Evolutionary conservation across 2,113 vertebrate species (phyloP).

Genomic region (Sinocyclocheilus rhinocerous): DNA sequence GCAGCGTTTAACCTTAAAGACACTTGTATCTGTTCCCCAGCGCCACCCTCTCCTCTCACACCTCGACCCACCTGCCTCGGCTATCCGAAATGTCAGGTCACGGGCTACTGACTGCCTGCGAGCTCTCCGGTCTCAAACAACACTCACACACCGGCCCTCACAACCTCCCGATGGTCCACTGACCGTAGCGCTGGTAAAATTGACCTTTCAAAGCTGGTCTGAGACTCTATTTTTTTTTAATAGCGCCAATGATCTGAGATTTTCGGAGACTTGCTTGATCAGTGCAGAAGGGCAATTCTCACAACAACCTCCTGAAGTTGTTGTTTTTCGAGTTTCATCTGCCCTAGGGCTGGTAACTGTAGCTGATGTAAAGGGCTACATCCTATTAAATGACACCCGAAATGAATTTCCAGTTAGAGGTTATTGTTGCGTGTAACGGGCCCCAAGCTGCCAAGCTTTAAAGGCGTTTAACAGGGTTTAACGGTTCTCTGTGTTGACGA

Average conservation of each 20-base stretch:
- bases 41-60: constrained; percentile 49
- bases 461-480: constrained; percentile 74
- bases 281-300: background rate
- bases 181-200: constrained; percentile 1
- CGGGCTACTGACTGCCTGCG: background rate
- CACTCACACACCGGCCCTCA: constrained; percentile 1
- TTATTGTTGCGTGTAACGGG: constrained; percentile 70
- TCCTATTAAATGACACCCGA: constrained; percentile 57
- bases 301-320: background rate
- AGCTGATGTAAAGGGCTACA: constrained; percentile 55
- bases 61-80: constrained; percentile 38
- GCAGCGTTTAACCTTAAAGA: constrained; percentile 64
- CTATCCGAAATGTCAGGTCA: constrained; percentile 35
- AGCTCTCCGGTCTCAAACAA: background rate
- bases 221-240: background rate
- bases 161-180: background rate
- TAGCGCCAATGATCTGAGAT: background rate
- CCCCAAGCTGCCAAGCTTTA: constrained; percentile 61
- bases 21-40: constrained; percentile 49
- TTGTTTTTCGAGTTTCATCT: constrained; percentile 27
- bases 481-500: constrained; percentile 56
- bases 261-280: background rate
- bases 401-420: constrained; percentile 70
- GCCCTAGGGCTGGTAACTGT: constrained; percentile 60
- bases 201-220: constrained; percentile 16